Base-by-base conservation (phyloP, 2,888 invertebrate genomes). In the Limnephilus lunatus region DNA sequence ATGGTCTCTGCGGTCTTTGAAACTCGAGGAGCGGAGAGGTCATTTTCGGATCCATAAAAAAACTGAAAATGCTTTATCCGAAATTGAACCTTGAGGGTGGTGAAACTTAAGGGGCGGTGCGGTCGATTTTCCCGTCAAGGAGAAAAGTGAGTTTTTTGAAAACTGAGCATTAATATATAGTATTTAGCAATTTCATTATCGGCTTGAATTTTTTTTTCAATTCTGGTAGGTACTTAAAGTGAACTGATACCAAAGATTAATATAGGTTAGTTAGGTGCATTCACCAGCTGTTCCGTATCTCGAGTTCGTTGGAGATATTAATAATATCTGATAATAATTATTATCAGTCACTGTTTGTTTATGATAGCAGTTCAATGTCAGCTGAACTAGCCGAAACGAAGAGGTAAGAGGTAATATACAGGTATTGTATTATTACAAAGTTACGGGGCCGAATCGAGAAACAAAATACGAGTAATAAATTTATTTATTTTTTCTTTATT, bases 351-450 rank as follows among this genome's bases (percentile, higher is more conserved):
- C 32, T 83, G 83, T 35, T 83, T 83, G 19, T 39, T 35, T 35
- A 83, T 14, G 83, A 83, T 83, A 68, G 25, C 83, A 83, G 15
- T 35, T 83, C 83, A 83, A 35, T 83, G 83, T 83, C 68, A 68
- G 68, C n/a, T 68, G 19, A 53, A 25, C 83, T 32, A 83, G 83
- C 83, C 35, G 83, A 83, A 83, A 32, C 35, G 35, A 12, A 19
- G 15, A 35, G 32, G 25, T 25, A 9, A 53, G 14, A 11, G 15
- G n/a, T n/a, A n/a, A 68, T 25, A 68, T 68, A 25, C 68, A 68
- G 68, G 68, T 68, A 68, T n/a, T 68, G 7, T 9, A n/a, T 68
- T 68, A 68, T 68, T 68, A n/a, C 9, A 9, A 68, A 68, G 68
- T 9, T 7, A 7, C 25, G 0, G 68, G 68, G 68, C 68, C 68